Conservation (phyloP, 2,888 invertebrate genomes). For the Drosophila hamatofila region DNA sequence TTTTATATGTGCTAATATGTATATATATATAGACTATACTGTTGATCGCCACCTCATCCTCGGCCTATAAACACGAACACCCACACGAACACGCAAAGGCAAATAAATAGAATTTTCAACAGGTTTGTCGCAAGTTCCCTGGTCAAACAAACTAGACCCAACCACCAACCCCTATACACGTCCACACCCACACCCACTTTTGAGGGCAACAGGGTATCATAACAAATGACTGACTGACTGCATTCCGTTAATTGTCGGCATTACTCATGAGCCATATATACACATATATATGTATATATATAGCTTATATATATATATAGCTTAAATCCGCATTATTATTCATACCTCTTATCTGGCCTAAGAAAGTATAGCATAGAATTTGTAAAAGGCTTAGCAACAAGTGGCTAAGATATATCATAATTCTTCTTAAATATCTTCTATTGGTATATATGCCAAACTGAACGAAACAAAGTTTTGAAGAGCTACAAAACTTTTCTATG, state of each 20-base stretch:
- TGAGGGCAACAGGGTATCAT: slow-evolving; percentile 32
- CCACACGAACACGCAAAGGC: slow-evolving; percentile 14
- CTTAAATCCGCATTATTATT: slow-evolving; percentile 57
- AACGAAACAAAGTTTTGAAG: slow-evolving; percentile 1
- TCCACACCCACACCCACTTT: slow-evolving; percentile 12
- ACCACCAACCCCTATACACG: slow-evolving; percentile 16
- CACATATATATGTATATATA: slow-evolving; percentile 7
- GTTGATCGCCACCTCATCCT: slow-evolving; percentile 37
- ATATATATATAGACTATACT: slow-evolving; percentile 7
- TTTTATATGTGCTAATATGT: not conserved
- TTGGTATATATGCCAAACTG: not conserved
- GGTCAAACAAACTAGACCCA: slow-evolving; percentile 33
- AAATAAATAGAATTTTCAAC: slow-evolving; percentile 48
- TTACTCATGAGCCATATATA: slow-evolving; percentile 43
- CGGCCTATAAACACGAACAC: slow-evolving; percentile 6
- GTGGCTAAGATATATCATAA: slow-evolving; percentile 5
- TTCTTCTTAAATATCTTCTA: not conserved
- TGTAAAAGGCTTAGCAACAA: slow-evolving; percentile 19
- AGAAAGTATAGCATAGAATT: slow-evolving; percentile 16
- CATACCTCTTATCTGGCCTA: slow-evolving; percentile 47
- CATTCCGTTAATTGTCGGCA: slow-evolving; percentile 37
- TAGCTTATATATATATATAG: slow-evolving; percentile 10
- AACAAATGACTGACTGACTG: slow-evolving; percentile 21
- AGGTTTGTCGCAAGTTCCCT: slow-evolving; percentile 53
- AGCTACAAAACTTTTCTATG: not conserved